Percentiles rank a stretch among this genome's conserved stretches.
phyloP scores from a whole-genome alignment of 2,113 vertebrate species.

The Paedocypris sp. region DNA sequence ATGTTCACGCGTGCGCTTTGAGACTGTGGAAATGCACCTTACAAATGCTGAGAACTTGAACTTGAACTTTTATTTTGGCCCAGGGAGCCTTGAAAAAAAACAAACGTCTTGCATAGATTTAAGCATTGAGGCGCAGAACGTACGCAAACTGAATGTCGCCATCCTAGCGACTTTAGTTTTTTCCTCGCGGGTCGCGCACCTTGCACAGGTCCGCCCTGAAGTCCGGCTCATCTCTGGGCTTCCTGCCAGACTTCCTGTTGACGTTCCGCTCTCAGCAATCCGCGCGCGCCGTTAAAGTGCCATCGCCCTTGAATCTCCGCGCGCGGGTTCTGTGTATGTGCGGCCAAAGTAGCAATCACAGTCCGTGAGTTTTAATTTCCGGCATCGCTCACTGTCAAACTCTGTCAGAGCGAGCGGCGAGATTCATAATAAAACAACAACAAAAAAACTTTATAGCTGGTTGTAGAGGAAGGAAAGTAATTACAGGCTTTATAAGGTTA shows the following conservation, averaged over 20 bases:
- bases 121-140: too few relatives aligned
- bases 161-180: too few relatives aligned
- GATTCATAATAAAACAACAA: conserved; percentile 26
- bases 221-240: too few relatives aligned
- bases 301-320: not conserved
- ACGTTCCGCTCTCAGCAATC: not conserved
- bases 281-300: not conserved
- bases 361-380: conserved; percentile 16
- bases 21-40: too few relatives aligned
- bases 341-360: conserved; percentile 14
- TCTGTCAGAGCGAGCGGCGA: not conserved
- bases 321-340: not conserved
- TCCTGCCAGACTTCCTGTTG: not conserved
- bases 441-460: conserved; percentile 32
- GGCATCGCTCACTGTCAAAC: conserved; percentile 5
- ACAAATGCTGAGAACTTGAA: too few relatives aligned
- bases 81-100: too few relatives aligned
- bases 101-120: too few relatives aligned
- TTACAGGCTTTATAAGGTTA: conserved; percentile 40
- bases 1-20: too few relatives aligned
- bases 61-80: too few relatives aligned
- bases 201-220: too few relatives aligned
- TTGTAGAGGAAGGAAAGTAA: conserved; percentile 33
- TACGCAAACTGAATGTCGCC: too few relatives aligned
- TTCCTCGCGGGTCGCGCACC: too few relatives aligned